Percentiles rank a stretch among this genome's conserved stretches.
Evolutionary conservation across 2,797 vertebrate genomes (phyloP).

Genomic region (Catostomus latipinnis): DNA sequence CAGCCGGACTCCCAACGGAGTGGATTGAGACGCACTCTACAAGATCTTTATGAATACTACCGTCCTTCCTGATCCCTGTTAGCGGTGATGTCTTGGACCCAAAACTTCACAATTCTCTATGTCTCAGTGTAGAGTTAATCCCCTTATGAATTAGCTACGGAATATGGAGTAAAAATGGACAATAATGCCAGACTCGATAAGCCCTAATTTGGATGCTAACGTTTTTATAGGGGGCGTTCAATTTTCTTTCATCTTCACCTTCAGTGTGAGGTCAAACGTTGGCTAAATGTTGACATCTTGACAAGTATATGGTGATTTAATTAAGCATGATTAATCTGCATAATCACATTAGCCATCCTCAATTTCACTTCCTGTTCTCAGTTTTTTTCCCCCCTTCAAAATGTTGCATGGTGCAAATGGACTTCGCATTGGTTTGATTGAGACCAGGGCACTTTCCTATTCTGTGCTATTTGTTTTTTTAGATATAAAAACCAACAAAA

Average conservation of each 20-base stretch:
- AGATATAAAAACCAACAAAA: neutral
- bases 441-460: neutral
- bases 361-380: slow-evolving; percentile 61
- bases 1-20: no score
- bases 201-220: slow-evolving; percentile 52
- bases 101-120: slow-evolving; percentile 5
- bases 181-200: slow-evolving; percentile 56
- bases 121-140: slow-evolving; percentile 65
- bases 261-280: slow-evolving; percentile 67
- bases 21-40: no score
- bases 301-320: slow-evolving; percentile 64
- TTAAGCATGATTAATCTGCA: slow-evolving; percentile 67
- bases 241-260: slow-evolving; percentile 42
- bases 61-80: neutral
- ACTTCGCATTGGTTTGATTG: neutral
- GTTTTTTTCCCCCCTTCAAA: slow-evolving; percentile 42
- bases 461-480: neutral
- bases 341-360: slow-evolving; percentile 77
- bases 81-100: slow-evolving; percentile 21
- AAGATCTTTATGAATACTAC: slow-evolving; percentile 11
- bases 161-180: slow-evolving; percentile 59
- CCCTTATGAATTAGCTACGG: slow-evolving; percentile 72
- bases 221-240: slow-evolving; percentile 55
- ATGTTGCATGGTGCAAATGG: slow-evolving; percentile 63
- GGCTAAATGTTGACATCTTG: slow-evolving; percentile 58